Conservation (phyloP, 2,888 invertebrate species). For the Thymelicus acteon region DNA sequence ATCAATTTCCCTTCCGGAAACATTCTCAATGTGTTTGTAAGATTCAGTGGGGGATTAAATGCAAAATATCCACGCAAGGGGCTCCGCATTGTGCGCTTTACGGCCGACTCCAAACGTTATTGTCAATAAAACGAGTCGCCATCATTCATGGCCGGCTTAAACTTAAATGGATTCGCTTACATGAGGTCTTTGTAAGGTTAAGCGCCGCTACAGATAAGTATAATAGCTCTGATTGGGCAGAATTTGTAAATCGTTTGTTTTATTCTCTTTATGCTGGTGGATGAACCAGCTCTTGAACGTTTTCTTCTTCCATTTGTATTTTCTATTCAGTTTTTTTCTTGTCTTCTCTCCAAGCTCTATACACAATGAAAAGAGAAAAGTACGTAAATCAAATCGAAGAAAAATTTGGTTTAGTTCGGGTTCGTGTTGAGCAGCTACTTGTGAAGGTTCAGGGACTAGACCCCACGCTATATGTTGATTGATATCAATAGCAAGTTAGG, state of each 20-base stretch:
- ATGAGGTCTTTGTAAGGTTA: conserved; percentile 36
- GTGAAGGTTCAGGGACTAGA: too few species aligned
- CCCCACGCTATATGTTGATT: too few species aligned
- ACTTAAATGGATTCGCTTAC: conserved; percentile 38
- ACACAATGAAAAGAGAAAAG: too few species aligned
- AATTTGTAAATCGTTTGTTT: background rate
- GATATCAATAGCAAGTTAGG: too few species aligned
- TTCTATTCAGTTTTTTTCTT: too few species aligned
- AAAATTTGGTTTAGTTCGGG: too few species aligned
- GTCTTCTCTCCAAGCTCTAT: too few species aligned
- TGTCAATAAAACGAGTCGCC: conserved; percentile 62
- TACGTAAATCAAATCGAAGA: too few species aligned
- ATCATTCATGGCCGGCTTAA: conserved; percentile 44
- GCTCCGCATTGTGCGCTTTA: conserved; percentile 56
- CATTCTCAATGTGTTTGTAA: conserved; percentile 18
- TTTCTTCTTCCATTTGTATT: too few species aligned
- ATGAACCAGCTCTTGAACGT: too few species aligned
- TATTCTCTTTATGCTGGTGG: too few species aligned
- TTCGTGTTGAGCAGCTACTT: too few species aligned
- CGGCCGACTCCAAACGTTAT: conserved; percentile 61
- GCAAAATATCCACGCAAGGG: conserved; percentile 48
- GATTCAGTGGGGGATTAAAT: conserved; percentile 44
- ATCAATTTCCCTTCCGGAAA: conserved; percentile 1
- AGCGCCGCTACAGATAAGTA: conserved; percentile 24
- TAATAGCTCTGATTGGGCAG: conserved; percentile 24